Evolutionary conservation across 2,113 vertebrate species (phyloP).

Genomic region (Cathartes aura): DNA sequence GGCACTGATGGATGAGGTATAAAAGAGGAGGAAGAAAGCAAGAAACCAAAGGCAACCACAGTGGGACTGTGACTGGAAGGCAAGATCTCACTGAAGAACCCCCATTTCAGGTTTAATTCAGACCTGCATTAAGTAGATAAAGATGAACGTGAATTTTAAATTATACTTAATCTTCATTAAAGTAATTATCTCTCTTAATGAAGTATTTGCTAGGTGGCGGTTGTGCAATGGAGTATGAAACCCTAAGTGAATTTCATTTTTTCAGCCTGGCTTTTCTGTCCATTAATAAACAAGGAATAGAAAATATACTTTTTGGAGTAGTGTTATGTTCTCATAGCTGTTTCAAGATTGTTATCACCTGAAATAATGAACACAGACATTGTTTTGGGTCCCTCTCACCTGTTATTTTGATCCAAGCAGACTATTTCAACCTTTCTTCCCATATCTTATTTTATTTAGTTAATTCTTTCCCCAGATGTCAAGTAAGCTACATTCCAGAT

Average conservation of each 20-base stretch:
- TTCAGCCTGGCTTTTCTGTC: constrained; percentile 44
- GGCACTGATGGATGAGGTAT: not conserved
- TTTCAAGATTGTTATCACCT: not conserved
- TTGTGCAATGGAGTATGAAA: constrained; percentile 69
- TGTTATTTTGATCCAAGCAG: not conserved
- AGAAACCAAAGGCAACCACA: not conserved
- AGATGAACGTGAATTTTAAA: constrained; percentile 70
- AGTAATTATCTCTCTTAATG: constrained; percentile 70
- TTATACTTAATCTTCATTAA: constrained; percentile 73
- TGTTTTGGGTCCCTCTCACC: not conserved
- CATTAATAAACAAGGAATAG: constrained; percentile 63
- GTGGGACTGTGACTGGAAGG: not conserved
- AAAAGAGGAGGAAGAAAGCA: not conserved
- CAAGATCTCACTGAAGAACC: not conserved
- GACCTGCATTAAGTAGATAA: constrained; percentile 57
- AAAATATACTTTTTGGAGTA: constrained; percentile 27
- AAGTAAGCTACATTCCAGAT: not conserved
- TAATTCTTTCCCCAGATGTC: not conserved
- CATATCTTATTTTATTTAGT: not conserved
- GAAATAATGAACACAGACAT: not conserved
- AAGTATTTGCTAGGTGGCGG: constrained; percentile 67
- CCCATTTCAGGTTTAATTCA: constrained; percentile 50
- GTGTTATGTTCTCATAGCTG: not conserved
- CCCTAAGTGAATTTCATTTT: constrained; percentile 59
- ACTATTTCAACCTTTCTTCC: not conserved